Conservation (phyloP, 1,140 invertebrate genomes). For the Orchestia grillus region DNA sequence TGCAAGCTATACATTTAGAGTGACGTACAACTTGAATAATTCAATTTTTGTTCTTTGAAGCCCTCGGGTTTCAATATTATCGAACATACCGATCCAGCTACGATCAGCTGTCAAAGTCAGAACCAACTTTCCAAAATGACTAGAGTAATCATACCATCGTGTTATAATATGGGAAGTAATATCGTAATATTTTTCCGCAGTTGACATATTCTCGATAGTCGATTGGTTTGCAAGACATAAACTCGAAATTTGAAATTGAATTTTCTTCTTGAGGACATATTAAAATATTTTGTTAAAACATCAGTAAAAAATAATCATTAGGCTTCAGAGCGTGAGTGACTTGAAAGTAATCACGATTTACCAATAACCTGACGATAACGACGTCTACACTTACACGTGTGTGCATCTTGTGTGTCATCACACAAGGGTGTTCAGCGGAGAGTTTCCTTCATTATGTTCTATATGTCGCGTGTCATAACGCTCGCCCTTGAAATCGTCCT, state of each 20-base stretch:
- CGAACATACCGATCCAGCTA: background rate
- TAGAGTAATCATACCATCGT: background rate
- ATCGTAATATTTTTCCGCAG: background rate
- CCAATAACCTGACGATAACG: too few species aligned
- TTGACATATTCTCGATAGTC: background rate
- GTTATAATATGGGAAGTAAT: background rate
- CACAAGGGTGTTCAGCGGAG: too few species aligned
- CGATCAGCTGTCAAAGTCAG: background rate
- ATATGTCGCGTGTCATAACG: too few species aligned
- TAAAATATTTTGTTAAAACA: too few species aligned
- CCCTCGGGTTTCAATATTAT: background rate
- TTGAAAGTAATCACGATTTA: too few species aligned
- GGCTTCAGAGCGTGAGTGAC: too few species aligned
- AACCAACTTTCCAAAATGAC: background rate
- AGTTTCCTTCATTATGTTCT: too few species aligned
- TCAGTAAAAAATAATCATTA: too few species aligned
- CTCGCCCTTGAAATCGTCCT: too few species aligned
- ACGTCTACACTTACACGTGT: too few species aligned
- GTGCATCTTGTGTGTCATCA: too few species aligned
- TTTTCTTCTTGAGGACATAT: too few species aligned
- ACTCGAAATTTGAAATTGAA: background rate
- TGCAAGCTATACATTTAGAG: background rate
- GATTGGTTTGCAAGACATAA: background rate
- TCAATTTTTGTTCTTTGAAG: background rate
- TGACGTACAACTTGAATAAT: background rate